Evolutionary conservation across 2,888 invertebrate species (phyloP).

Genomic region (Ormyrus pomaceus): DNA sequence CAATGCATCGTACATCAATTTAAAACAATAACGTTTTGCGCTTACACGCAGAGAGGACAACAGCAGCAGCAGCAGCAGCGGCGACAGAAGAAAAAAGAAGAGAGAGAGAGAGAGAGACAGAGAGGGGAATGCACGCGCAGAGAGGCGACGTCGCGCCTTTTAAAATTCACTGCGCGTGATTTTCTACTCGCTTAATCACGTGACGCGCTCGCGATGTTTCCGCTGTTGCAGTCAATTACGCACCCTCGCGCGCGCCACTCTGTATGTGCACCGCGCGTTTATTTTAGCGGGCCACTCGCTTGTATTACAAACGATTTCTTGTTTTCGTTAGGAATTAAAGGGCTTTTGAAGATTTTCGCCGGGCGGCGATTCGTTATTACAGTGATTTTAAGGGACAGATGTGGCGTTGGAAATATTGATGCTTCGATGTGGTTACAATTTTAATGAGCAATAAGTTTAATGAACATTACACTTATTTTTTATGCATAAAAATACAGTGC

Average conservation of each 20-base stretch:
- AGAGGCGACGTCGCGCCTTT: conserved; percentile 9
- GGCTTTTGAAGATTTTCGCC: too few species aligned
- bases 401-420: too few species aligned
- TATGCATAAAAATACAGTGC: too few species aligned
- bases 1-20: too few species aligned
- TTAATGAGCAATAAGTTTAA: too few species aligned
- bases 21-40: too few species aligned
- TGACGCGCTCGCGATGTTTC: conserved; percentile 39
- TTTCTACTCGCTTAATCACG: conserved; percentile 42
- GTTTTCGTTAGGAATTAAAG: background rate
- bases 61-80: too few species aligned
- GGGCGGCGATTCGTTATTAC: too few species aligned
- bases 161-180: conserved; percentile 41
- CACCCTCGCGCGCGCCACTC: conserved; percentile 25
- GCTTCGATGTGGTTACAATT: too few species aligned
- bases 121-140: background rate
- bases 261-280: background rate
- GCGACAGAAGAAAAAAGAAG: background rate
- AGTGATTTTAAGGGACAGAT: too few species aligned
- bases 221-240: conserved; percentile 46
- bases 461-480: too few species aligned
- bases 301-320: background rate
- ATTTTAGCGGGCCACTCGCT: background rate
- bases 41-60: too few species aligned
- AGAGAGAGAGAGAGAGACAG: background rate